phyloP scores from a whole-genome alignment of 2,888 invertebrate species.

The Synergus laeviventris region DNA sequence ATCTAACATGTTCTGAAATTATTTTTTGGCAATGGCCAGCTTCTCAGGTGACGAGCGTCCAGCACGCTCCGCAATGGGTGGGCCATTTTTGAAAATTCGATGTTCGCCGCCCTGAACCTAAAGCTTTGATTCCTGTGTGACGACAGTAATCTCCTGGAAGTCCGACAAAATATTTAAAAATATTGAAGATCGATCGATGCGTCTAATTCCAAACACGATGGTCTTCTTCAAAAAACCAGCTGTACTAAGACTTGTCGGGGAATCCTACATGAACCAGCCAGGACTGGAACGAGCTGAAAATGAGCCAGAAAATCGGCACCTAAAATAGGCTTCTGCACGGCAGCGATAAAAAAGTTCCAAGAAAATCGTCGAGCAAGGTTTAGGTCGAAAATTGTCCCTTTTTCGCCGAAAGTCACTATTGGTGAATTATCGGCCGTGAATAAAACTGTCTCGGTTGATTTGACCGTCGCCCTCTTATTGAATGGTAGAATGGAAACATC shows the following conservation, averaged over 20 bases:
- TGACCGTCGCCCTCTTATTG: neutral
- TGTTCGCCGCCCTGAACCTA: neutral
- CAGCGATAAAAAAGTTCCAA: slow-evolving; percentile 5
- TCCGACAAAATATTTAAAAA: neutral
- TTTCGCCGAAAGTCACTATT: slow-evolving; percentile 21
- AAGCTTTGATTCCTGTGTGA: neutral
- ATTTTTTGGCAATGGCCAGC: neutral
- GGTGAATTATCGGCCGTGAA: slow-evolving; percentile 6
- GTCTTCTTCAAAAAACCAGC: neutral
- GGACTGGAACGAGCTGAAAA: neutral
- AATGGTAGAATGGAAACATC: slow-evolving; percentile 16
- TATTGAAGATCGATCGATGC: neutral
- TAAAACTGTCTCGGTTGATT: neutral
- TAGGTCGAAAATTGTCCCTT: neutral
- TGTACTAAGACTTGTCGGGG: neutral
- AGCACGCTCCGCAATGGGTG: neutral
- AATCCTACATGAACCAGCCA: neutral
- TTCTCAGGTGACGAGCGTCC: slow-evolving; percentile 4
- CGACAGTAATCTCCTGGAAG: neutral
- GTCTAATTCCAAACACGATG: neutral
- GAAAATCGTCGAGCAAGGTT: neutral
- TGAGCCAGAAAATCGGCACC: neutral
- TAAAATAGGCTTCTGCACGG: neutral
- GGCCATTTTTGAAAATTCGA: neutral
- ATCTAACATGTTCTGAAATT: neutral